phyloP scores from a whole-genome alignment of 1,140 invertebrate species.

The Neodiprion fabricii region DNA sequence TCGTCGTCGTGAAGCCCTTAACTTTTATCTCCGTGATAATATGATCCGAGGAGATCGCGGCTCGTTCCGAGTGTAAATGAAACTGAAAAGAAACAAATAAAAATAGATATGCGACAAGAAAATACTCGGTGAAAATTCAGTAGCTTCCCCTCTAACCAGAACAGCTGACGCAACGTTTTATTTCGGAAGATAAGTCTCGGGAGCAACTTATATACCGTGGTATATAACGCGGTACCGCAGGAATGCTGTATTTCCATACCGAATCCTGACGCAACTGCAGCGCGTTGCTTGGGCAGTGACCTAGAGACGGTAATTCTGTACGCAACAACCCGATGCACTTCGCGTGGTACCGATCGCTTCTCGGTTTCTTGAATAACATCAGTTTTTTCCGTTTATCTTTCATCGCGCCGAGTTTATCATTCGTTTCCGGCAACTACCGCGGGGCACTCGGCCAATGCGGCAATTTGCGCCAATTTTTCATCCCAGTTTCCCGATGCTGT shows the following conservation, averaged over 20 bases:
- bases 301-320: slow-evolving; percentile 39
- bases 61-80: background rate
- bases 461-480: no score
- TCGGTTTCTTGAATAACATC: background rate
- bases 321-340: slow-evolving; percentile 10
- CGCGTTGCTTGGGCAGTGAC: slow-evolving; percentile 43
- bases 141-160: background rate
- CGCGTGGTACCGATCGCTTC: background rate
- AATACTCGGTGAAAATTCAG: no score
- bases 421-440: background rate
- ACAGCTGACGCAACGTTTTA: background rate
- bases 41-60: background rate
- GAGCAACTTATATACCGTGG: background rate
- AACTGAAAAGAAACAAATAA: background rate
- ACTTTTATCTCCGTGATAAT: background rate
- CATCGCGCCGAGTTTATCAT: background rate
- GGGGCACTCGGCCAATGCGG: no score
- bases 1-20: background rate
- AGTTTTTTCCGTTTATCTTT: background rate
- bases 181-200: background rate
- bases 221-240: slow-evolving; percentile 20
- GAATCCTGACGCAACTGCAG: slow-evolving; percentile 49
- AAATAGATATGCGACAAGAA: background rate
- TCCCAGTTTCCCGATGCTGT: no score
- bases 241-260: slow-evolving; percentile 52